Evolutionary conservation across 2,797 vertebrate genomes (phyloP).

Genomic region (Acanthornis magna): DNA sequence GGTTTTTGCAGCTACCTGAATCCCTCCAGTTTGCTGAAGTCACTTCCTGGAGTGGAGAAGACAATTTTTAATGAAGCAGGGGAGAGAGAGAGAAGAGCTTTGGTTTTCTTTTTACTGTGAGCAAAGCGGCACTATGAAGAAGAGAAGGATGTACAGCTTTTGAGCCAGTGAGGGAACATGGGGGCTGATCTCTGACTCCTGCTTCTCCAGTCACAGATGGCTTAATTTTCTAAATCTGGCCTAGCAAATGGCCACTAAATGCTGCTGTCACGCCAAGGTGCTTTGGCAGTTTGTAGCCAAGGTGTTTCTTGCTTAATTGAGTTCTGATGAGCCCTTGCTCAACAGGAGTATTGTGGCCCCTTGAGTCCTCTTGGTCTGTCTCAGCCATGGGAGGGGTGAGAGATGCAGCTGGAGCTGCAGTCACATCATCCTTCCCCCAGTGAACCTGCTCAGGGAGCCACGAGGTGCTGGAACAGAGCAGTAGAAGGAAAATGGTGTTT

Average conservation of each 20-base stretch:
- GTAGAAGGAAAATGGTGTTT: not conserved
- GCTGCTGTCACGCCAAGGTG: fast-evolving
- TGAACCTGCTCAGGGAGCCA: not conserved
- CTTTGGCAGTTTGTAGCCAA: not conserved
- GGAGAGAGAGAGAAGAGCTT: not conserved
- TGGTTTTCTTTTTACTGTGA: not conserved
- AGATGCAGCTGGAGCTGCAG: not conserved
- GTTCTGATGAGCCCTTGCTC: not conserved
- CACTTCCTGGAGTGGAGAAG: not conserved
- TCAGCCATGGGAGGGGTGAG: not conserved
- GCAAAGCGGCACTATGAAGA: not conserved
- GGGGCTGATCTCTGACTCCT: not conserved
- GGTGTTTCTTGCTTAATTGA: not conserved
- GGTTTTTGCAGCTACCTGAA: not conserved
- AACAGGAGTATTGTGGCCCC: not conserved
- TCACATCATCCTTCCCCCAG: not conserved
- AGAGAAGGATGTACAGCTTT: not conserved
- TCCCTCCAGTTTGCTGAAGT: not conserved
- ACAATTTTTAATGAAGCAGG: not conserved
- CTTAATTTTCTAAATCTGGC: not conserved
- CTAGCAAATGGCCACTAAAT: not conserved
- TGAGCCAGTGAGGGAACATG: not conserved
- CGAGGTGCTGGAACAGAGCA: not conserved
- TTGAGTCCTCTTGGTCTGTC: not conserved
- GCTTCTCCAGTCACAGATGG: not conserved